Evolutionary conservation across 2,888 invertebrate species (phyloP), one percentile per base, ranked within the genome.

Genomic region (Nomada fucata): DNA sequence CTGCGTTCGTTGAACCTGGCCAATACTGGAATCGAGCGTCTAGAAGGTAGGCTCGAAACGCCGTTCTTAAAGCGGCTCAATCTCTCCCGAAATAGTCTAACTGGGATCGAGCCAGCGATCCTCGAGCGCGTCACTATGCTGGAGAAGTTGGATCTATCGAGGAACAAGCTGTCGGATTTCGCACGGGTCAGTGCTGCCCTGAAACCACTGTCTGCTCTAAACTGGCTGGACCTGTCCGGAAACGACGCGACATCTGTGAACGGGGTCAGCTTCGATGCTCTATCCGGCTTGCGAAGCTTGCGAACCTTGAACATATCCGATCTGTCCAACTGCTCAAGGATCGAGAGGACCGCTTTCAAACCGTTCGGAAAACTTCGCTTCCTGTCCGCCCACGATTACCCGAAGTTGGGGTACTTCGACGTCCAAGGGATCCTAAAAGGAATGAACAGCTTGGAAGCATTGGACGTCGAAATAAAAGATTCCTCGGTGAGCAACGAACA

Each of bases 381-480:
- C 72, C 92, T 98, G 11, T 95, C 96, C 83, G 96, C 97, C 0
- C 96, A 96, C 90, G 96, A 96, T 67, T 97, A 96, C 91, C 97
- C 98, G 0, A 95, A 96, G 88, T 92, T 98, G 36, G 97, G 98
- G 0, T 97, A 97, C 90, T 95, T 97, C 82, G 98, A 98, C 93
- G 95, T 97, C n/a, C 96, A 97, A 90, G 98, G 98, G 0, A 95
- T 98, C 47, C 94, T 98, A n/a, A 96, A 96, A 86, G 95, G 96
- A 85, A 94, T 98, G 89, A 95, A 96, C 1, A 96, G 96, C 0
- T 93, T 98, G 59, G 97, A 98, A 93, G 95, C 94, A 85, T 94
- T 98, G 15, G 97, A 98, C 83, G 96, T 98, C 71, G 98, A 98
- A 94, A 96, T 98, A 0, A 98, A 98, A 92, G 98, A 98, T 87